Conservation (phyloP, 2,113 vertebrate genomes). For the Tricholaema leucomelas region DNA sequence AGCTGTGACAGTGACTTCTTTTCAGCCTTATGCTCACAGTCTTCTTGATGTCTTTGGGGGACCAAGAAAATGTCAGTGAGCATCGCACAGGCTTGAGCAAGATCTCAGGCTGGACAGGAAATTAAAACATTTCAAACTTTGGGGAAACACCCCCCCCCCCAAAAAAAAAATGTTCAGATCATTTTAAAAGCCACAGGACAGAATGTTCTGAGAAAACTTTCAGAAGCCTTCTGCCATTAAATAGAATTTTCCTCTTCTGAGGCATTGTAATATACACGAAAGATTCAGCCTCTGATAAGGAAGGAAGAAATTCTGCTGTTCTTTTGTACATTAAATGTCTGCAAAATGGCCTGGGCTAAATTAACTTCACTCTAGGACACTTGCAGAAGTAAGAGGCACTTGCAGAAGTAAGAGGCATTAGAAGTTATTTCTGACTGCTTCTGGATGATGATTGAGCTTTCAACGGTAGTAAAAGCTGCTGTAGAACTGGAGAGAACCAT, state of each 20-base stretch:
- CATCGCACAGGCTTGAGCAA: rapidly evolving
- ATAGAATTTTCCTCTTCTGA: neutral
- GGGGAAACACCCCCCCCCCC: too few relatives aligned
- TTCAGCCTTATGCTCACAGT: neutral
- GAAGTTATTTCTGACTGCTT: neutral
- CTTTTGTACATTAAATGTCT: conserved; percentile 12
- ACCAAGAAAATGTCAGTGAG: neutral
- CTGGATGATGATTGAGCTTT: conserved; percentile 2
- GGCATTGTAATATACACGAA: neutral
- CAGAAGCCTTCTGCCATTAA: neutral
- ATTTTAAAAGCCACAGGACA: neutral
- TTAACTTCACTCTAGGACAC: neutral
- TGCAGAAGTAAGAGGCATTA: neutral
- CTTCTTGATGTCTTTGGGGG: neutral
- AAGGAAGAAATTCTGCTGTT: neutral
- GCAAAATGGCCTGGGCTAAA: neutral
- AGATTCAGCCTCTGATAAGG: neutral
- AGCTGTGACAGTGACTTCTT: neutral
- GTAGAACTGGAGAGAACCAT: neutral
- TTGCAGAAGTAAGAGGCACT: neutral
- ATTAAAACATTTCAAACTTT: neutral
- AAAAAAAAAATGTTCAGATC: neutral
- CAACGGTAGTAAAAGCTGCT: neutral
- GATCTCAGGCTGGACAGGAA: neutral
- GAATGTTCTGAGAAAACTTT: neutral